Evolutionary conservation across 2,797 vertebrate species (phyloP), one percentile per base, ranked within the genome.

Genomic region (Garrulus glandarius): DNA sequence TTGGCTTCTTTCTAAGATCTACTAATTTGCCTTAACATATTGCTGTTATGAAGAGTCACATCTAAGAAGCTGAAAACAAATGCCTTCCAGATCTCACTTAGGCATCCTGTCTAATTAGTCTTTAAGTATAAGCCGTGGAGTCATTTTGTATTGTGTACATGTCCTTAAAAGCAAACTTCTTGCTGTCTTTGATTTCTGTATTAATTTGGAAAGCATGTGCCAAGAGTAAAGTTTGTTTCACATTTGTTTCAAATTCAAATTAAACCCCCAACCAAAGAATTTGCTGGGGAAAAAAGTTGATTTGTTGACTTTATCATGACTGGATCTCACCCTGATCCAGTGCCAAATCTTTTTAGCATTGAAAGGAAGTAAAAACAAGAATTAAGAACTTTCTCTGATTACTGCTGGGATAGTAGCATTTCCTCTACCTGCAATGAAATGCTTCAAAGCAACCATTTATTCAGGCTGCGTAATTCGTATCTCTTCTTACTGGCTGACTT

Each of bases 361-460:
- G 71, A 96, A 93, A 95, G 91, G 82, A 96, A 95, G 81, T 63
- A 46, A 95, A 95, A 93, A 46, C 64, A 92, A 82, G 89, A 88
- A 74, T 90, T 84, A 97, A 93, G 91, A 72, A 84, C 87, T 92
- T 93, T 95, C 91, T 95, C 87, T 92, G 91, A 93, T 96, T 95
- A 92, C 83, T 8, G 0, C 34, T 64, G 39, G 71, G 46, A 86
- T 92, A 95, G 43, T 56, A 77, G 26, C 23, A 44, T 82, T 95
- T 92, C 82, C 85, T 70, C 41, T 89, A 64, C 82, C 81, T 96
- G 64, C 78, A 87, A 89, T 36, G 67, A 94, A 93, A 84, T 43
- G 59, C 64, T 87, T 84, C 77, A 92, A 93, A 92, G 87, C 77
- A 89, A 50, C 24, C 72, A 75, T 93, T 97, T 94, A 70, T 95